These are phyloP conservation scores for Coptodon rendalli DNA, from an alignment of 2,113 vertebrate species.

Conservation along the genomic window DNA sequence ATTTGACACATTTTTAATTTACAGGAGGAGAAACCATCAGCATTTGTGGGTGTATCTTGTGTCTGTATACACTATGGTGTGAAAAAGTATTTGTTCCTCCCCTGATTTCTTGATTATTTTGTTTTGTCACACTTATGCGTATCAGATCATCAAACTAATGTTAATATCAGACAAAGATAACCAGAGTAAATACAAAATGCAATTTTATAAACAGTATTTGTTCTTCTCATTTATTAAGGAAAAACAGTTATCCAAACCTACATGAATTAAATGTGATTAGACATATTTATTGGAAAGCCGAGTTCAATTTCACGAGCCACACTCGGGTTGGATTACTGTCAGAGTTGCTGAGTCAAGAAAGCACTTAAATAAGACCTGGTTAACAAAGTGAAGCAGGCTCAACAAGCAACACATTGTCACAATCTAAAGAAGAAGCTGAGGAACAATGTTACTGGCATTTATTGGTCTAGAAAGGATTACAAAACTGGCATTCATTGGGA, in stretches of 20 bases:
- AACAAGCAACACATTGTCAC: background rate
- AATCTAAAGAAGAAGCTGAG: background rate
- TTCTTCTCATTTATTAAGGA: background rate
- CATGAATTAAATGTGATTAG: background rate
- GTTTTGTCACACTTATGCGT: background rate
- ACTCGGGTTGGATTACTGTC: background rate
- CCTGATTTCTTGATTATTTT: background rate
- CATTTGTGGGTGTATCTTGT: background rate
- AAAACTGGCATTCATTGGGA: background rate
- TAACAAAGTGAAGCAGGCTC: background rate
- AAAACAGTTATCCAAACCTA: background rate
- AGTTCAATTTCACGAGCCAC: background rate
- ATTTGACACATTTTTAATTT: background rate
- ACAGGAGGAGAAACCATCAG: background rate
- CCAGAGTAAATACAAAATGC: background rate
- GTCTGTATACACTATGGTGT: background rate
- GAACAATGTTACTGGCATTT: background rate
- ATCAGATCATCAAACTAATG: background rate
- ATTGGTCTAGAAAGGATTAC: background rate
- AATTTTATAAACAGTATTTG: background rate
- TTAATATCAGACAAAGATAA: background rate
- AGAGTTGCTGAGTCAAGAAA: background rate
- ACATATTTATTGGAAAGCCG: background rate
- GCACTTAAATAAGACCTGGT: background rate
- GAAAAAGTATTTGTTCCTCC: background rate